phyloP scores from a whole-genome alignment of 2,113 vertebrate species.

The Callipepla squamata region DNA sequence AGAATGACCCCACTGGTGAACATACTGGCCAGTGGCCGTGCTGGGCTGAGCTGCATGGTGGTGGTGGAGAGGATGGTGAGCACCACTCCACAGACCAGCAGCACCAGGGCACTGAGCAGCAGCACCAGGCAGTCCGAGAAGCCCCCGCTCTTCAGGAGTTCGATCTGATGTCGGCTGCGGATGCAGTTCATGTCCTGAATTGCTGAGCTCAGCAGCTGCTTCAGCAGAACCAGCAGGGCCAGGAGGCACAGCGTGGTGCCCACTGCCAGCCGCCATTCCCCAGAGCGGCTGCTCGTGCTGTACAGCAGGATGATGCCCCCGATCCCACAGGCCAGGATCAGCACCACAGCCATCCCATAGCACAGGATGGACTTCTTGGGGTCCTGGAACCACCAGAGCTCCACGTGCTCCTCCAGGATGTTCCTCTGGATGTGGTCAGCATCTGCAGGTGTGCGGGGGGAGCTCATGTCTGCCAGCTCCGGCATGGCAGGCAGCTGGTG shows the following conservation, averaged over 20 bases:
- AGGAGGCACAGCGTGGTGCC: conserved; percentile 92
- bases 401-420: conserved; percentile 93
- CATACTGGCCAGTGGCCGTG: conserved; percentile 86
- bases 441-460: conserved; percentile 64
- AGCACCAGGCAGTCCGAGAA: conserved; percentile 88
- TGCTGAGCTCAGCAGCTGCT: conserved; percentile 95
- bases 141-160: conserved; percentile 92
- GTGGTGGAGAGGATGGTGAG: conserved; percentile 87
- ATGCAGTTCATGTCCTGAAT: conserved; percentile 99
- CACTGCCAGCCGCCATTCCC: conserved; percentile 91
- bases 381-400: conserved; percentile 97
- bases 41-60: conserved; percentile 79
- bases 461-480: conserved; percentile 81
- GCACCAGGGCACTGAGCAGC: conserved; percentile 84
- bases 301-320: conserved; percentile 92
- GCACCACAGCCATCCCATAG: conserved; percentile 86
- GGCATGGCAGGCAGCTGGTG: conserved; percentile 74
- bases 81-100: conserved; percentile 87
- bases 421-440: conserved; percentile 83
- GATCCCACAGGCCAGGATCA: conserved; percentile 90
- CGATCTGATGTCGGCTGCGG: conserved; percentile 87
- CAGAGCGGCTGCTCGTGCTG: conserved; percentile 93
- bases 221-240: conserved; percentile 90
- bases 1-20: conserved; percentile 90
- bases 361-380: conserved; percentile 91